Base-by-base conservation (phyloP, 2,113 vertebrate species). In the Entelurus aequoreus region DNA sequence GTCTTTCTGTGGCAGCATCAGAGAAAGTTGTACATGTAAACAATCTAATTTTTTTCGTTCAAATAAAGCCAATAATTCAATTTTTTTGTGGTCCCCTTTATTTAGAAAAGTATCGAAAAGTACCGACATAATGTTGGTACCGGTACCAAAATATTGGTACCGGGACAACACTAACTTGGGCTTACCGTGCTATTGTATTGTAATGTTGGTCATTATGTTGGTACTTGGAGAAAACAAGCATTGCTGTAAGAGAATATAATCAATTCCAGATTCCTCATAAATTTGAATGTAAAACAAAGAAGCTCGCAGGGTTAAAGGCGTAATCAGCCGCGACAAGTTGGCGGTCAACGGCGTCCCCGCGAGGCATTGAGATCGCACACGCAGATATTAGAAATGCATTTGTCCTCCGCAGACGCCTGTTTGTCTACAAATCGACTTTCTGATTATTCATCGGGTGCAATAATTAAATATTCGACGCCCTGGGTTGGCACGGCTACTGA, bases 391-490 rank as follows among this genome's bases (percentile, higher is more conserved):
- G 62, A 85, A 88, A 87, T 88, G 89, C 90, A 87, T 86, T 89
- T 88, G 88, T 90, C 85, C 89, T 69, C 75, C 63, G 78, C 81
- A 75, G 72, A 81, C 65, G 65, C 81, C 82, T 57, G 72, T 74
- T 64, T 63, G 86, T 81, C 80, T 83, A 81, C 77, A 90, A 90
- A 91, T 90, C 83, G 81, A 90, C 88, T 91, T 90, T 90, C 85
- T 90, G 82, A 92, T 90, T 90, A 90, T 91, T 88, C 87, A 84
- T 84, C 88, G 86, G 84, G 82, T 80, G 54, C 78, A 70, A 86
- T 89, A 88, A 91, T 92, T 92, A 90, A 90, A 91, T 91, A 91
- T 91, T 88, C 83, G 35, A 78, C 82, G 89, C 88, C 90, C 84
- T 86, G 86, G 88, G 90, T 89, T 85, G 81, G 74, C 68, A 79